Evolutionary conservation across 1,140 invertebrate species (phyloP), one percentile per base, ranked within the genome.

Genomic region (Drosophila navojoa): DNA sequence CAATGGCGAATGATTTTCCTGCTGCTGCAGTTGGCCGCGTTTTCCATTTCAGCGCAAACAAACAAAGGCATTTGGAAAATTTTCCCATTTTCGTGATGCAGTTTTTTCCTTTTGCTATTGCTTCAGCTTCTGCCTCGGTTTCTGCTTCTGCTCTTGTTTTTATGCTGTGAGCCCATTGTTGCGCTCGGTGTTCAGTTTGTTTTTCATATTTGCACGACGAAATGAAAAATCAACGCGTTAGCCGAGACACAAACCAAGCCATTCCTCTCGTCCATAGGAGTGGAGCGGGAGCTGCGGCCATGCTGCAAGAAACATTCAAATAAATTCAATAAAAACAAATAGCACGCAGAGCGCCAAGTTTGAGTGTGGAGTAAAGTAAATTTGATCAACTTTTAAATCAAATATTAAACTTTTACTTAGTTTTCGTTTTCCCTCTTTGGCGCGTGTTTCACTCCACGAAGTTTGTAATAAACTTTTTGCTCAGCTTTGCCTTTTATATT

Each of bases 331-430:
- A 69, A 79, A 89, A 86, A 79, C 82, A 87, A 87, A 87, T 89
- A 87, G 66, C 72, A 82, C 69, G 79, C 71, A 58, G 76, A 16
- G 29, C 62, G 50, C 38, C 49, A 16, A 54, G 72, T 54, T 77
- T 61, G 67, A 89, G 82, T 87, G 82, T 67, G 77, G 81, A 78
- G 72, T 89, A 82, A 89, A 87, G 82, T 89, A 87, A 82, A 87
- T 87, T 87, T 79, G 77, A 87, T 90, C 77, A 89, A 89, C 84
- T 89, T 89, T 89, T 89, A 89, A 89, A 89, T 89, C 84, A 89
- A 89, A 89, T 89, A 89, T 90, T 90, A 84, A 90, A 89, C 85
- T 89, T 87, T 76, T 42, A 42, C 49, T 63, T 82, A 74, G 79
- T 79, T 90, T 73, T 69, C 79, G 16, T 69, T 81, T 68, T 69